These are phyloP conservation scores for Aporophyla lueneburgensis DNA, from an alignment of 2,888 invertebrate species.

Conservation along the genomic window DNA sequence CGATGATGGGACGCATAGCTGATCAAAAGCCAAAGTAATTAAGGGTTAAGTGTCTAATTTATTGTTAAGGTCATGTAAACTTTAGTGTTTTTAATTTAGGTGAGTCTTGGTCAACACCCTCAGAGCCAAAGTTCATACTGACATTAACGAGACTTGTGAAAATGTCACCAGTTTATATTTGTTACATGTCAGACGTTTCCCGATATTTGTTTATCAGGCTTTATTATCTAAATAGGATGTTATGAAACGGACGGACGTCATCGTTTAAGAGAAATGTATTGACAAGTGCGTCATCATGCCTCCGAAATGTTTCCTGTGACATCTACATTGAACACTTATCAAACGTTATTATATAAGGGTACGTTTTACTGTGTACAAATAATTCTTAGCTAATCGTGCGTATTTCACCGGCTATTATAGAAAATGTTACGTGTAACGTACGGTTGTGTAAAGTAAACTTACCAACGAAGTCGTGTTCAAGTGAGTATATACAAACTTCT, in stretches of 20 bases:
- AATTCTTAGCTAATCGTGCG: conserved; percentile 58
- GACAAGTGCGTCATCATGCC: conserved; percentile 81
- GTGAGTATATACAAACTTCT: conserved; percentile 6
- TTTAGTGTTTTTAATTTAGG: conserved; percentile 34
- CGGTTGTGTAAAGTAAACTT: conserved; percentile 19
- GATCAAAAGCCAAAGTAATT: neutral
- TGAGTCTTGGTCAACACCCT: conserved; percentile 57
- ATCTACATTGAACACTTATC: conserved; percentile 64
- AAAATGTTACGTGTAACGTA: conserved; percentile 30
- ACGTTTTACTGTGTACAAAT: conserved; percentile 50
- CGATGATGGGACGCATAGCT: neutral
- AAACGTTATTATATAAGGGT: conserved; percentile 61
- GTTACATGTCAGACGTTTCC: conserved; percentile 68
- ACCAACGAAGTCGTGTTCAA: neutral
- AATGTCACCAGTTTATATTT: conserved; percentile 77
- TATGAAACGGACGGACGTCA: conserved; percentile 82
- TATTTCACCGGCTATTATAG: conserved; percentile 32
- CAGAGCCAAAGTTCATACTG: conserved; percentile 58
- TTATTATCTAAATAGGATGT: conserved; percentile 83
- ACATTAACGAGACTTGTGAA: conserved; percentile 73
- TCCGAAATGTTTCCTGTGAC: conserved; percentile 71
- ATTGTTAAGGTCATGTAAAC: conserved; percentile 32
- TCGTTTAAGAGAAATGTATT: conserved; percentile 73
- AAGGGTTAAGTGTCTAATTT: neutral
- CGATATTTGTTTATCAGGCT: conserved; percentile 78